Percentiles rank a stretch among this genome's conserved stretches.
These are phyloP conservation scores for Baronia brevicornis DNA, from an alignment of 2,888 invertebrate species.

Conservation along the genomic window DNA sequence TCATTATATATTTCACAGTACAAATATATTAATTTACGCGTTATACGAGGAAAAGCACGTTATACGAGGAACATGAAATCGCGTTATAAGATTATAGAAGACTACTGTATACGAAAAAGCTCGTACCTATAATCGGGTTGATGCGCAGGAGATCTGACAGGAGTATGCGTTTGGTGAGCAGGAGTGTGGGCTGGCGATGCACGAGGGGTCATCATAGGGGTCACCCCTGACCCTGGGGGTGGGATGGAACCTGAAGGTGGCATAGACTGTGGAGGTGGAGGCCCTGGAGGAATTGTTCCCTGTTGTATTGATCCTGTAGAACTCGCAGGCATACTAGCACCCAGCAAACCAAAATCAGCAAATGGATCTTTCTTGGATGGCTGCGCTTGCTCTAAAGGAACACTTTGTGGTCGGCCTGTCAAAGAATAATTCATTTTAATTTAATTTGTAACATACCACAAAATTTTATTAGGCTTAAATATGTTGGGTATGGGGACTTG, in stretches of 20 bases:
- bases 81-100: not conserved
- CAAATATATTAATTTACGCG: too few relatives aligned
- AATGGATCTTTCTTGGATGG: conserved; percentile 80
- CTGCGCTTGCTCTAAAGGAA: conserved; percentile 62
- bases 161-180: conserved; percentile 41
- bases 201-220: conserved; percentile 39
- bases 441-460: not conserved
- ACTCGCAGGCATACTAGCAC: conserved; percentile 22
- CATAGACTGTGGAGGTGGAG: conserved; percentile 8
- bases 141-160: conserved; percentile 55
- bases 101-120: not conserved
- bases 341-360: conserved; percentile 78
- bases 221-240: conserved; percentile 16
- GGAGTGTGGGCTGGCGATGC: conserved; percentile 48
- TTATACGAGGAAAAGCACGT: too few relatives aligned
- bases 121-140: conserved; percentile 65
- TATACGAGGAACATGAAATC: too few relatives aligned
- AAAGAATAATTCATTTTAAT: not conserved
- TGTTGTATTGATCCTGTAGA: too few relatives aligned
- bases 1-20: too few relatives aligned
- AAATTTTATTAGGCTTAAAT: too few relatives aligned
- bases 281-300: conserved; percentile 1
- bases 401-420: conserved; percentile 50
- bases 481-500: too few relatives aligned
- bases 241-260: conserved; percentile 17